Evolutionary conservation across 92 coral and sea anemone species (phyloP), one percentile per base, ranked within the genome.

Genomic region (Desmophyllum pertusum): DNA sequence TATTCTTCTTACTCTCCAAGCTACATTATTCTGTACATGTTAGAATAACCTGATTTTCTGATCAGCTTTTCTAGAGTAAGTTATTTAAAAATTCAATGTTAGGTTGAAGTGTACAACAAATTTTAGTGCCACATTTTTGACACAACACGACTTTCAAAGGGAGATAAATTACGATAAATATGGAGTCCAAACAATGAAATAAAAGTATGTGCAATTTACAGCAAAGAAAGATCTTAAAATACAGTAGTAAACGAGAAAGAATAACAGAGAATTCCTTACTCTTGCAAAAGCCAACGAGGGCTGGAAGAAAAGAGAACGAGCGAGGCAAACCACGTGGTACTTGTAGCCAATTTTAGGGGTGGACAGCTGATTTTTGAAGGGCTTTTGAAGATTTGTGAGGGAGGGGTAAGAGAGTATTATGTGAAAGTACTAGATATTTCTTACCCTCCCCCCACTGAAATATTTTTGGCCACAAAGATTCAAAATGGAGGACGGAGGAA

Each of bases 281-380:
- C 95, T 87, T 79, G 98, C 99, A 91, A 95, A 95, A 95, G 98
- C 95, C 96, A 92, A 88, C 92, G 96, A 95, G 98, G 98, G 91
- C 95, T 76, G 86, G 88, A 84, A 88, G 93, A 93, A 94, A 94
- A 94, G 98, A 94, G 98, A 83, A 38, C 89, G 89, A 84, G 4
- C 3, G 36, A 23, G 10, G 68, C 25, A 21, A 27, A 89, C 89
- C 98, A 94, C 98, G 98, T 94, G 98, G 93, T 89, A 75, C 50
- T 78, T 72, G 68, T 69, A 67, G 30, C n/a, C 35, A 77, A 67
- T 73, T 8, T 23, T 48, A 37, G 93, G 98, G 98, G 98, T 83
- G 88, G 91, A 76, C 98, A 73, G 18, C 10, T 2, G 19, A 23
- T n/a, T n/a, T 30, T 14, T 8, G 25, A 40, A 66, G 63, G 78